phyloP scores from a whole-genome alignment of 2,797 vertebrate genomes.

The Cyprinodon diabolis region DNA sequence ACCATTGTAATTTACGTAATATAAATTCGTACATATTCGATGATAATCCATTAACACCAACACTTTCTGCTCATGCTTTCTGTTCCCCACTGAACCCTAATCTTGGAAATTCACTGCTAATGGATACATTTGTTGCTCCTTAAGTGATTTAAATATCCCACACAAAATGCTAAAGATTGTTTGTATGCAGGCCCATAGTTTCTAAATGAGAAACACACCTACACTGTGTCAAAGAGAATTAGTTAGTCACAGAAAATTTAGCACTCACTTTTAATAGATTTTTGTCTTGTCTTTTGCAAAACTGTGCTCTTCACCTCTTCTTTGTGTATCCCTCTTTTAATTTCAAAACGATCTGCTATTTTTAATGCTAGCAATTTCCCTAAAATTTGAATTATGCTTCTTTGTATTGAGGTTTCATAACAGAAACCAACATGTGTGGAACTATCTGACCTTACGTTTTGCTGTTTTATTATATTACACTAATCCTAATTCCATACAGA shows the following conservation, averaged over 20 bases:
- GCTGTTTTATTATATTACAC: too few relatives aligned
- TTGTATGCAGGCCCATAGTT: not conserved
- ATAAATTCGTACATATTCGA: constrained; percentile 45
- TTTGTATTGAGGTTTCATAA: too few relatives aligned
- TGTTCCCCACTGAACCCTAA: constrained; percentile 9
- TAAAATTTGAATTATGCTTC: too few relatives aligned
- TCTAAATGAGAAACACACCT: not conserved
- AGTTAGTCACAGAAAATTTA: constrained; percentile 5
- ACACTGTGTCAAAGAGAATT: not conserved
- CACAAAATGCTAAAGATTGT: not conserved
- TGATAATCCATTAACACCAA: constrained; percentile 40
- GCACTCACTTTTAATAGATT: constrained; percentile 14
- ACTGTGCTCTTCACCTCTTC: constrained; percentile 12
- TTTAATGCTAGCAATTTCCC: too few relatives aligned
- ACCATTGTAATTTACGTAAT: constrained; percentile 52
- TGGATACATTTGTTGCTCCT: constrained; percentile 12
- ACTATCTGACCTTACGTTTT: too few relatives aligned
- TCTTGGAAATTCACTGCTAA: constrained; percentile 30
- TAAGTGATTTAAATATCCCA: constrained; percentile 12
- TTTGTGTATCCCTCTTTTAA: constrained; percentile 4
- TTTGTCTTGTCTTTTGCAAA: constrained; percentile 20
- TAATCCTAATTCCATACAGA: too few relatives aligned
- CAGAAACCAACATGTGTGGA: too few relatives aligned
- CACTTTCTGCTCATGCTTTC: constrained; percentile 25
- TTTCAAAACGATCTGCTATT: not conserved